Evolutionary conservation across 2,888 invertebrate species (phyloP), one percentile per base, ranked within the genome.

Genomic region (Ormyrus thymus): DNA sequence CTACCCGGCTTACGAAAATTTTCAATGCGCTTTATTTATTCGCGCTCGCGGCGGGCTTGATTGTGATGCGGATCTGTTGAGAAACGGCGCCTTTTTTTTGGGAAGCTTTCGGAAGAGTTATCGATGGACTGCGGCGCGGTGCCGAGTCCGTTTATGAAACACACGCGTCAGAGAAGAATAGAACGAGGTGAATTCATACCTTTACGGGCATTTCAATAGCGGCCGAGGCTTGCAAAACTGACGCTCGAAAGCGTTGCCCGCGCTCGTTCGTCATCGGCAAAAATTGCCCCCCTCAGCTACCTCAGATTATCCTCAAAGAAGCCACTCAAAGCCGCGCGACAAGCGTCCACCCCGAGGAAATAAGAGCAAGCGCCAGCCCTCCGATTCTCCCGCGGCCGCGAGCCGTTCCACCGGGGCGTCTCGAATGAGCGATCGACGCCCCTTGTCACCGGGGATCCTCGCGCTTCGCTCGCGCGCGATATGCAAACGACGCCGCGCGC

Each of bases 401-500:
- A 53, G 11, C n/a, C 43, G 53, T 13, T 15, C 2, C 15, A 29
- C 29, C n/a, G n/a, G 6, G 10, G 15, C 6, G 6, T 15, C 58
- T 29, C 29, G 10, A 10, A 56, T 50, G 62, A 48, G 15, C 59
- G 59, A 45, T 78, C 77, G 82, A 65, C 72, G 72, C 77, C 75
- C 78, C 85, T 79, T 86, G 87, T 87, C 87, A 85, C 84, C 85
- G 78, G 50, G 7, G 45, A 7, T 56, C 51, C 48, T 5, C 13
- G 8, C 15, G 7, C 5, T 43, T 4, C 79, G 73, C 29, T 2
- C 80, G 82, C 53, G 29, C 15, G 75, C 83, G 84, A 87, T 88
- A 87, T 84, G 86, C 84, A 85, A 87, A 88, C 84, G 84, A 3
- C 84, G 83, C 84, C 46, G 46, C 29, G 9, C 11, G 15, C 45